A percentile compares a stretch with the other conserved stretches of the same genome.
Conservation (phyloP, 2,888 invertebrate genomes). For the Acleris literana region DNA sequence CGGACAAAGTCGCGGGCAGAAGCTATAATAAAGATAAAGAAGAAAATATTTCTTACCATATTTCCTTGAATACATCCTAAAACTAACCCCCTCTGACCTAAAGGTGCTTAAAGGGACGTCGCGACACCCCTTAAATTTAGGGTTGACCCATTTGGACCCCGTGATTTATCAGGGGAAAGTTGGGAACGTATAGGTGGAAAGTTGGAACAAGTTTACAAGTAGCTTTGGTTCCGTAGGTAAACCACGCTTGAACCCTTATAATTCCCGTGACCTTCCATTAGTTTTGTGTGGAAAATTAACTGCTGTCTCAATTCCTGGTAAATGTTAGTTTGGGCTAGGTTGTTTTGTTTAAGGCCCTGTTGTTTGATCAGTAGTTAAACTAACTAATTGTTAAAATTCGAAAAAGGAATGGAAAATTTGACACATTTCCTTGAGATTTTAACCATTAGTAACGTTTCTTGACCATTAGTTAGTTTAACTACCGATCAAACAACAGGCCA, state of each 20-base stretch:
- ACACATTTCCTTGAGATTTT: no score
- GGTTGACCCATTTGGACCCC: conserved; percentile 19
- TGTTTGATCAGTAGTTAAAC: no score
- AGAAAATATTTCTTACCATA: conserved; percentile 40
- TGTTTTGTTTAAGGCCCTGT: no score
- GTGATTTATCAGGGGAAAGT: conserved; percentile 28
- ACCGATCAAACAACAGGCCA: no score
- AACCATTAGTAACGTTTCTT: no score
- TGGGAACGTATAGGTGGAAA: conserved; percentile 26
- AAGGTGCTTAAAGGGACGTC: conserved; percentile 16
- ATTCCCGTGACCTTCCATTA: conserved; percentile 34
- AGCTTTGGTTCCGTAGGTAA: conserved; percentile 31
- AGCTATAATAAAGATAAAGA: no score
- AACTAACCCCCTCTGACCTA: background rate
- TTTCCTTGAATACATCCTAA: background rate
- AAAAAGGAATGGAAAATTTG: no score
- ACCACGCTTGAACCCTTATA: conserved; percentile 35
- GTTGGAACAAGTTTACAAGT: conserved; percentile 34
- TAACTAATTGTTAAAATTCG: no score
- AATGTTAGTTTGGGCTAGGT: conserved; percentile 12
- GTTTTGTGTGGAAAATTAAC: conserved; percentile 21
- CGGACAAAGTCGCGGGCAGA: no score
- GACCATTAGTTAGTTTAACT: no score
- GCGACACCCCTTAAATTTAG: conserved; percentile 20
- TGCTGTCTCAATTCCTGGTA: conserved; percentile 13